phyloP scores from a whole-genome alignment of 2,113 vertebrate species.

The Accipiter cooperii region DNA sequence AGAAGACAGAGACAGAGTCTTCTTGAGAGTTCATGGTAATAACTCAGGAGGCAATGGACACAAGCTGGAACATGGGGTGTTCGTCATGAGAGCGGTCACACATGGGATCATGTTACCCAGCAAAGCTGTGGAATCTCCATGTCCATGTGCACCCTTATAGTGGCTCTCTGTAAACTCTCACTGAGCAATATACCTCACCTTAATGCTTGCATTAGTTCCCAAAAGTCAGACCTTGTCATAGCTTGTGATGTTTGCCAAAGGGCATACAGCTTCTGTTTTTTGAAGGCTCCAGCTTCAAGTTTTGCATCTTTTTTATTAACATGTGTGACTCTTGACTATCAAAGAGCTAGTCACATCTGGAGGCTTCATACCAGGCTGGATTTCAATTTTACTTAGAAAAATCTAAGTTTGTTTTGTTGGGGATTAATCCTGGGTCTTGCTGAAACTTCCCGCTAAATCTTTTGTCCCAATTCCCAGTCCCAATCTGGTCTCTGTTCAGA shows the following conservation, averaged over 20 bases:
- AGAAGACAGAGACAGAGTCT: background rate
- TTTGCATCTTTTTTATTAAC: background rate
- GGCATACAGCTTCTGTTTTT: background rate
- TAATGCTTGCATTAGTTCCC: background rate
- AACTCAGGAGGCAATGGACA: background rate
- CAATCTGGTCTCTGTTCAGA: background rate
- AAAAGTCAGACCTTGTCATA: background rate
- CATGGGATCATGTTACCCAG: rapidly evolving
- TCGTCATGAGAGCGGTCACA: background rate
- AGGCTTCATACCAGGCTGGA: background rate
- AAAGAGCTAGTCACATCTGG: background rate
- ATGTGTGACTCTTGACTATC: background rate
- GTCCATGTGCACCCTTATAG: background rate
- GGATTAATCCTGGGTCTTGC: background rate
- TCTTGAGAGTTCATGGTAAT: background rate
- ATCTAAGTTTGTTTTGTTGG: background rate
- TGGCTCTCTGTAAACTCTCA: background rate
- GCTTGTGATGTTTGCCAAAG: background rate
- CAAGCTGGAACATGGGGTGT: background rate
- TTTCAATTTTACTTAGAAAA: background rate
- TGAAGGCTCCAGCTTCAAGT: background rate
- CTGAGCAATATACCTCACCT: background rate
- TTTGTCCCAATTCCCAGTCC: background rate
- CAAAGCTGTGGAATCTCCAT: rapidly evolving
- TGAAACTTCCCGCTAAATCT: background rate